Evolutionary conservation across 1,140 invertebrate genomes (phyloP), one percentile per base, ranked within the genome.

Genomic region (Calliopsis andreniformis): DNA sequence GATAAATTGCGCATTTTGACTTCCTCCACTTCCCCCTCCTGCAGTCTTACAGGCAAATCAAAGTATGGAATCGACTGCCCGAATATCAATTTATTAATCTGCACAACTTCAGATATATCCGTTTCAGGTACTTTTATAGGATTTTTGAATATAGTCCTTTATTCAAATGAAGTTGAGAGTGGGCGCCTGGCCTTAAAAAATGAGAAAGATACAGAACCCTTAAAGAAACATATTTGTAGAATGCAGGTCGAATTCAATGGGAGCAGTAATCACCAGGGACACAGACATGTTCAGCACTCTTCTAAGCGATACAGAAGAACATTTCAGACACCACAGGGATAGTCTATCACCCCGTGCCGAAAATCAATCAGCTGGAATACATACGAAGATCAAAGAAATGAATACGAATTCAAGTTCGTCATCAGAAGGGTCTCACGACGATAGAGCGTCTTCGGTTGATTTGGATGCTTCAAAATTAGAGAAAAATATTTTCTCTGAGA

Each of bases 211-310:
- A 39, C 3, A 39, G 35, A 10, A 39, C 10, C 35, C 10, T 39
- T 39, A 39, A 39, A 39, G 8, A 12, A 16, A 35, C 1, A 23
- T 61, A 76, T 51, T 87, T 86, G 8, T 80, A 92, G 94, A 94
- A 70, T 88, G 90, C 3, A 90, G 94, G 53, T 95, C 94, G 20
- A 94, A 94, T 87, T 94, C 93, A 1, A 92, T 94, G 49, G 93
- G 94, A 1, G 93, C 93, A 14, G 91, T 93, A n/a, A 92, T 92
- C 25, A 88, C 89, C 2, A 82, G 73, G 23, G 91, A 91, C 3
- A 88, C 90, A 14, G 93, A 94, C 53, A 87, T 93, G 28, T 93
- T 93, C 62, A 92, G 92, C 10, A 93, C 91, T 0, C 88, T 94
- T 2, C 86, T 94, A 2, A 92, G 91, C 47, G 93, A 94, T 78